Base-by-base conservation (phyloP, 1,140 invertebrate species). In the Caerostris extrusa region DNA sequence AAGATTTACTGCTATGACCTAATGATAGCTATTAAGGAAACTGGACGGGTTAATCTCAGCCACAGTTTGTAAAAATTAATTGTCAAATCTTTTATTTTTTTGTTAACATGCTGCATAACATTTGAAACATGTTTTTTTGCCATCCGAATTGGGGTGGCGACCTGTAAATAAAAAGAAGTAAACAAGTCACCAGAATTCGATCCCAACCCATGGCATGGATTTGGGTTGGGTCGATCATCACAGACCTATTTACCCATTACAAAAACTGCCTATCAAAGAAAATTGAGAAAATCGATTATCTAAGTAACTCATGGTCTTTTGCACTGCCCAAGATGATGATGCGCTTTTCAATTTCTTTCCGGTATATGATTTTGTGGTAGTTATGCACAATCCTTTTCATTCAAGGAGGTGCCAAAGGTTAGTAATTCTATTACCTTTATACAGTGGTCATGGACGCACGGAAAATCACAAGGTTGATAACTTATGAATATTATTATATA, bases 261-360 rank as follows among this genome's bases (percentile, higher is more conserved):
- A 56, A 58, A 50, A 93, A 55, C 92, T 81, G 92, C 83, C 92
- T 50, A 89, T 93, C 92, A 89, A 82, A 87, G 64, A 57, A 93
- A 93, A 93, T 77, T 89, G 64, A 69, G 57, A 81, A 82, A 93
- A 93, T 93, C 92, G 92, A 93, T 93, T 93, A 93, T 88, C 90
- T 55, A 88, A 67, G 17, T 60, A 88, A 67, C 61, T 61, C 82
- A 85, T n/a, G 17, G 82, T 53, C 19, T 85, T 85, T 19, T 58
- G n/a, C 3, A 17, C 64, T 19, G 57, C 57, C 57, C 55, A 19
- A 60, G n/a, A 85, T 58, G 83, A 85, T 85, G 53, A 85, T 85
- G 83, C 83, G 56, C 71, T 85, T 82, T 85, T 85, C 83, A 85
- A 58, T 85, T 85, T 60, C 83, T 85, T 85, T 85, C 7, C 7